Evolutionary conservation across 2,113 vertebrate genomes (phyloP), one percentile per base, ranked within the genome.

Genomic region (Bufo bufo): DNA sequence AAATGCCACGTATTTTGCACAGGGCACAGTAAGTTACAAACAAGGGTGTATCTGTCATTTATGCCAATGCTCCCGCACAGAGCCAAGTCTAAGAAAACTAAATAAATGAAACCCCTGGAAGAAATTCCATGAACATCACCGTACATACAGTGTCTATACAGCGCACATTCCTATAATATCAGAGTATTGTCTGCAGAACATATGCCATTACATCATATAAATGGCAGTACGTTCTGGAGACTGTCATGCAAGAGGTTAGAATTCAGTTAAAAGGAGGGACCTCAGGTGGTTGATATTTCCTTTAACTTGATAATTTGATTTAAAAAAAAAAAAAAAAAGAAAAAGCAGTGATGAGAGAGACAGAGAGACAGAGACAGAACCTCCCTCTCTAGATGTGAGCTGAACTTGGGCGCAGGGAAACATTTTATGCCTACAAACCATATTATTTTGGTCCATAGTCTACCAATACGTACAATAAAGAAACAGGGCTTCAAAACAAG

Each of bases 1-100:
- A 49, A 7, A 33, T 83, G 81, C 81, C 81, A 83, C 81, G 81
- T 84, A 84, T 47, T 52, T 47, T 54, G 47, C 20, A 12, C 45
- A 10, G 33, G 56, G 23, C 58, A 61, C 56, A 61, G n/a, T 11
- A 59, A 10, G 2, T 45, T 45, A 61, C 78, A 61, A 81, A 81
- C 16, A 69, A 69, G 63, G n/a, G 11, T 49, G 19, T 16, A 75
- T 16, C 33, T 69, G 82, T 23, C 20, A 54, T 69, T 84, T 13
- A 52, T 20, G 23, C 45, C 61, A 84, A 49, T 33, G 0, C 33
- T 33, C 33, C 33, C 1, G 33, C 33, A 0, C 33, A 33, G 33
- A 33, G 33, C 33, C 33, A 33, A 33, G 33, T 33, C 33, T 33
- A 49, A 75, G 50, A 71, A 74, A 49, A 17, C 7, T 9, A 75